phyloP scores from a whole-genome alignment of 64 coral and sea anemone genomes.

The Porites australiensis region DNA sequence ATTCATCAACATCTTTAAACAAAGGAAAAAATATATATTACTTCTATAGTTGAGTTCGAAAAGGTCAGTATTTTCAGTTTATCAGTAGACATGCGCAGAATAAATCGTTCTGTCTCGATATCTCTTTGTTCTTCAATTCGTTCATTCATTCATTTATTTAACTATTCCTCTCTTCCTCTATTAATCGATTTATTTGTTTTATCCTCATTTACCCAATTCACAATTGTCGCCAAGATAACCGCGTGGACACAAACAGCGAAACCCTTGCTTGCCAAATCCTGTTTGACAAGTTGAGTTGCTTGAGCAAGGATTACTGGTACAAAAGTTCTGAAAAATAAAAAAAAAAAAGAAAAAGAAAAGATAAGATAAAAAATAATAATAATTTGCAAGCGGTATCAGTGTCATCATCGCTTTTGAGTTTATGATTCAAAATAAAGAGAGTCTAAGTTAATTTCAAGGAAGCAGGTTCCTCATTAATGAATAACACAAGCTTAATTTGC shows the following conservation, averaged over 20 bases:
- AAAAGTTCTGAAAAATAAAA: background rate
- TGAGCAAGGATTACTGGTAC: background rate
- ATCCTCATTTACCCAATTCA: background rate
- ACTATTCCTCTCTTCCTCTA: too few species aligned
- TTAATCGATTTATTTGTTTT: too few species aligned
- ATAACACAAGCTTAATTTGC: background rate
- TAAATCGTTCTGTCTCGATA: too few species aligned
- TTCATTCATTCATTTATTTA: too few species aligned
- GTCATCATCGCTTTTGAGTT: too few species aligned
- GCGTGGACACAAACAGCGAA: slow-evolving; percentile 5
- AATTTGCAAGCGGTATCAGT: too few species aligned
- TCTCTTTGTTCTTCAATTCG: too few species aligned
- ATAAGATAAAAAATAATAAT: background rate
- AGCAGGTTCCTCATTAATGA: background rate
- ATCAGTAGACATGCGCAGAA: too few species aligned
- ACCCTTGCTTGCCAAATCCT: background rate
- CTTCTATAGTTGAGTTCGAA: too few species aligned
- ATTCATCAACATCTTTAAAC: background rate
- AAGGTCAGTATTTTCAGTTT: too few species aligned
- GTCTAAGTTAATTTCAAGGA: background rate
- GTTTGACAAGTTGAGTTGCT: slow-evolving; percentile 12
- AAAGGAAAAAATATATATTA: too few species aligned
- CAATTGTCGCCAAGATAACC: slow-evolving; percentile 26
- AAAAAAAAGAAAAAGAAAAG: background rate
- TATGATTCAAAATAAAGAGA: too few species aligned